These are phyloP conservation scores for Arothron firmamentum DNA, from an alignment of 2,113 vertebrate genomes.

Conservation along the genomic window DNA sequence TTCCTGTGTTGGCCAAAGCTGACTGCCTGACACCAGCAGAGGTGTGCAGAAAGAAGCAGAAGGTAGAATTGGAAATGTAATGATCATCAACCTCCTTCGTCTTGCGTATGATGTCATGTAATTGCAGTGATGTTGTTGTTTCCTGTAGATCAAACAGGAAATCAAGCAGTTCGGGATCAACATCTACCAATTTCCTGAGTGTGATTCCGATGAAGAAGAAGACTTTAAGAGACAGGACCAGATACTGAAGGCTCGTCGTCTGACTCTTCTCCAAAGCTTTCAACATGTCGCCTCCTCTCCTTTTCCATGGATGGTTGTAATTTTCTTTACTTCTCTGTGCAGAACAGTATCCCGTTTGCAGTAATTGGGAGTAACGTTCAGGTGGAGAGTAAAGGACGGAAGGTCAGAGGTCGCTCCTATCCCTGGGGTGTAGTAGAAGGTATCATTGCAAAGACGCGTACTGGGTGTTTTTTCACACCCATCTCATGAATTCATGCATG, in stretches of 20 bases:
- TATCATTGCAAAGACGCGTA: constrained; percentile 16
- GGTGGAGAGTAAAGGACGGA: constrained; percentile 66
- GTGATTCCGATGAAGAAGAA: constrained; percentile 70
- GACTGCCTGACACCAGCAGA: constrained; percentile 72
- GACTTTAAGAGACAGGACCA: constrained; percentile 62
- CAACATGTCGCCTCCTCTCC: not conserved
- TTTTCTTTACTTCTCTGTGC: not conserved
- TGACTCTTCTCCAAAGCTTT: not conserved
- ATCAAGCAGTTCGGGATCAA: constrained; percentile 69
- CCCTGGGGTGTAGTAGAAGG: constrained; percentile 78
- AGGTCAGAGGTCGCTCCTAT: constrained; percentile 68
- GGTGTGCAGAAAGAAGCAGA: constrained; percentile 63
- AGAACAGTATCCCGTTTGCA: constrained; percentile 75
- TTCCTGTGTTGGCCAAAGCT: constrained; percentile 77
- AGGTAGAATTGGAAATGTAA: constrained; percentile 42
- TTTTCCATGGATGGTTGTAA: not conserved
- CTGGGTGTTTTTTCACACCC: not conserved
- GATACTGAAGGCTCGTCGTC: constrained; percentile 64
- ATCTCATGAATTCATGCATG: not conserved
- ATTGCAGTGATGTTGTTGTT: not conserved
- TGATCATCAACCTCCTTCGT: no score
- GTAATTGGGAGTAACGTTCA: constrained; percentile 75
- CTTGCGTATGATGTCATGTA: no score
- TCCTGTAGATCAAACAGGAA: constrained; percentile 66
- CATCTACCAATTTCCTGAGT: constrained; percentile 75